These are phyloP conservation scores for Danionella dracula DNA, from an alignment of 2,797 vertebrate species.

Conservation along the genomic window DNA sequence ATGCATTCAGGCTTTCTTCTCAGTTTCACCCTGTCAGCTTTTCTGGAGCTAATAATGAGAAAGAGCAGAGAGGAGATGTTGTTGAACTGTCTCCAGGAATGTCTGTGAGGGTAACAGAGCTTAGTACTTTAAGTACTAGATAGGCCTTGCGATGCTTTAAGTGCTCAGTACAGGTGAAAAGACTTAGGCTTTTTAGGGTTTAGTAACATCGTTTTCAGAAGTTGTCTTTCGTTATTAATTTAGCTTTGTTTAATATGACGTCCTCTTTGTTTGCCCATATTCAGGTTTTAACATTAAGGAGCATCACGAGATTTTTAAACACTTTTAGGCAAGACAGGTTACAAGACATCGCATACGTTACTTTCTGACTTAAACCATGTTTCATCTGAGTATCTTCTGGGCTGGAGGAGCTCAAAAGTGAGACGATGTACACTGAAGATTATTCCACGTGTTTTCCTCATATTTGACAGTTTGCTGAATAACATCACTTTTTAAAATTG, in stretches of 20 bases:
- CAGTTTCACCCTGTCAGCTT: constrained; percentile 54
- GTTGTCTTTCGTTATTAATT: neutral
- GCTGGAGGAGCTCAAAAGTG: too few species aligned
- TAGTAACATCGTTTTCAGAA: constrained; percentile 26
- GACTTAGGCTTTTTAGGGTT: constrained; percentile 21
- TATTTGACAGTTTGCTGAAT: too few species aligned
- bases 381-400: too few species aligned
- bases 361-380: too few species aligned
- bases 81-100: constrained; percentile 50
- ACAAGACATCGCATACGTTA: too few species aligned
- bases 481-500: too few species aligned
- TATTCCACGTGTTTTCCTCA: too few species aligned
- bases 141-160: neutral
- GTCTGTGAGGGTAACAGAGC: constrained; percentile 53
- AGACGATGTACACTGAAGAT: too few species aligned
- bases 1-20: neutral
- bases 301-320: too few species aligned
- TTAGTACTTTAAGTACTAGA: constrained; percentile 32
- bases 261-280: neutral
- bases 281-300: neutral
- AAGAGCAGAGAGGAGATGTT: constrained; percentile 54
- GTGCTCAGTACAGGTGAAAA: neutral
- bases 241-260: neutral
- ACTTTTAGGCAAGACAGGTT: too few species aligned
- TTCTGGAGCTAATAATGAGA: constrained; percentile 55